Evolutionary conservation across 2,797 vertebrate species (phyloP).

Genomic region (Cryptoblepharus egeriae): DNA sequence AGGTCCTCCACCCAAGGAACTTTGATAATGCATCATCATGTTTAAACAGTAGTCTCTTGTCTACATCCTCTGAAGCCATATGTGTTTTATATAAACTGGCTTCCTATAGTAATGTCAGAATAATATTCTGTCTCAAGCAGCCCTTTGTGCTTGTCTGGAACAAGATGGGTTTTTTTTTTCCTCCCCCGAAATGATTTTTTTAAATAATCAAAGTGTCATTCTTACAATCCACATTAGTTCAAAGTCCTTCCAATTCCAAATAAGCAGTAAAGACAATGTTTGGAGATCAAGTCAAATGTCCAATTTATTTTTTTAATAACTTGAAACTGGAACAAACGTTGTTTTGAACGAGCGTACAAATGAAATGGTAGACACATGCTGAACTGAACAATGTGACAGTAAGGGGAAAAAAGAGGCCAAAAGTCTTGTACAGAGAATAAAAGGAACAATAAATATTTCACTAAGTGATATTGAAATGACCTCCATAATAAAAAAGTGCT

Average conservation of each 20-base stretch:
- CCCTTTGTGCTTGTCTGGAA: neutral
- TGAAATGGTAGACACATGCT: constrained; percentile 89
- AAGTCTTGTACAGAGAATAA: constrained; percentile 86
- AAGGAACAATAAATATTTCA: constrained; percentile 88
- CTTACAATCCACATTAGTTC: neutral
- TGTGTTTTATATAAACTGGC: neutral
- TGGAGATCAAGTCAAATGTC: constrained; percentile 87
- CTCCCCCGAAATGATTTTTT: neutral
- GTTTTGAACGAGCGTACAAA: constrained; percentile 86
- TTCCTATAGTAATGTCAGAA: neutral
- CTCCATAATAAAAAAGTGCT: constrained; percentile 83
- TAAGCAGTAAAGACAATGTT: constrained; percentile 81
- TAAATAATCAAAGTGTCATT: neutral
- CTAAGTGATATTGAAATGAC: constrained; percentile 86
- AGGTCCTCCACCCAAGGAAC: neutral
- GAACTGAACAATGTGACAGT: constrained; percentile 86
- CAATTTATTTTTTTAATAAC: constrained; percentile 84
- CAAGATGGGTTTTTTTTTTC: neutral
- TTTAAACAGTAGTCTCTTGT: neutral
- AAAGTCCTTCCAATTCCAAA: constrained; percentile 50
- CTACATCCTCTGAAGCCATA: neutral
- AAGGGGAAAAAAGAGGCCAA: constrained; percentile 80
- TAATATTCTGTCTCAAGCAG: neutral
- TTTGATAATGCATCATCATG: neutral
- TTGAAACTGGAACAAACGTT: constrained; percentile 88